These are phyloP conservation scores for Smutsia gigantea DNA, from an alignment of 2,797 vertebrate species.

Conservation along the genomic window DNA sequence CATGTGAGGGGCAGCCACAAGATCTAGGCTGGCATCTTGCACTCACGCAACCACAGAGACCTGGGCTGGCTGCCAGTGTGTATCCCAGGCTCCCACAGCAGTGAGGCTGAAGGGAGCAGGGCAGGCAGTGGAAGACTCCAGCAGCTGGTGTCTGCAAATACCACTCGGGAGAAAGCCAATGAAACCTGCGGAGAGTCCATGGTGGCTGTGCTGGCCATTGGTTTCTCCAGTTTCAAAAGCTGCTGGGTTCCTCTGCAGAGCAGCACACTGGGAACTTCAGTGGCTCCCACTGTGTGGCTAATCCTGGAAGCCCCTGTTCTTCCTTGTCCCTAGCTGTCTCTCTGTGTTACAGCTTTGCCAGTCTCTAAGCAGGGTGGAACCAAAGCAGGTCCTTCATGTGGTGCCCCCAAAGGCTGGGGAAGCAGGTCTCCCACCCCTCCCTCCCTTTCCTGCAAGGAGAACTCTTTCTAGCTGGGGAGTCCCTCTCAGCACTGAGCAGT, in stretches of 20 bases:
- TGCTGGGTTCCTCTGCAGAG: neutral
- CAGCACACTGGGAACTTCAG: neutral
- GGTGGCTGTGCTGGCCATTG: neutral
- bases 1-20: no score
- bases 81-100: no score
- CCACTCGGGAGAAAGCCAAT: neutral
- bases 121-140: neutral
- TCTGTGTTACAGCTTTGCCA: neutral
- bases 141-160: neutral
- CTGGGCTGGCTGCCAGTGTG: neutral
- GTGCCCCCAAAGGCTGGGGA: neutral
- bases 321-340: neutral
- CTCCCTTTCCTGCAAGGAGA: neutral
- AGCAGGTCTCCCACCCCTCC: neutral
- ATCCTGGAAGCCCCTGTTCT: neutral
- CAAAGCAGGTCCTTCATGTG: neutral
- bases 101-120: neutral
- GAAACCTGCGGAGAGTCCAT: neutral
- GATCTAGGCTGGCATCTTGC: neutral
- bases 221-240: neutral
- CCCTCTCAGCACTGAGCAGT: neutral
- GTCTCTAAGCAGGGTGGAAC: neutral
- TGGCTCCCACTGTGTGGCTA: neutral
- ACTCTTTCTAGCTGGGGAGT: neutral
- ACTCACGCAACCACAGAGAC: neutral